Conservation (phyloP, 2,113 vertebrate genomes). For the Phaetusa simplex region DNA sequence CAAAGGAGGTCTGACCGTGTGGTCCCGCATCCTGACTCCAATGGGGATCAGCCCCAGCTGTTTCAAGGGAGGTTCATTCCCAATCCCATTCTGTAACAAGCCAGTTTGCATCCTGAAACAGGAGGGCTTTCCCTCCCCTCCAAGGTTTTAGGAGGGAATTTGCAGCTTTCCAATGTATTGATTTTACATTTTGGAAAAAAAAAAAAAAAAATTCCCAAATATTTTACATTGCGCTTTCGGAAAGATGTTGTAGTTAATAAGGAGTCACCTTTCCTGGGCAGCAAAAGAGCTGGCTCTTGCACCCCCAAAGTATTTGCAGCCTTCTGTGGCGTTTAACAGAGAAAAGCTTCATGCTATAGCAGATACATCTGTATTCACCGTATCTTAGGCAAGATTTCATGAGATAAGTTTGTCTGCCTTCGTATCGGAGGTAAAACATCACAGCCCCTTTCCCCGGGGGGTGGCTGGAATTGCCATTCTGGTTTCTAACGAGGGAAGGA, state of each 20-base stretch:
- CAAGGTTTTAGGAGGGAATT: neutral
- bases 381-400: neutral
- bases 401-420: neutral
- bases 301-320: neutral
- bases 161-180: neutral
- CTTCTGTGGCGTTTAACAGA: neutral
- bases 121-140: neutral
- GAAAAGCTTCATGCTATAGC: neutral
- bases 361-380: neutral
- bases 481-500: neutral
- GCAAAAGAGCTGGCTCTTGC: neutral
- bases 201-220: neutral
- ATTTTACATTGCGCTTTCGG: neutral
- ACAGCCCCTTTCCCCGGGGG: neutral
- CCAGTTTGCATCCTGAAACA: neutral
- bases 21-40: neutral
- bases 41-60: neutral
- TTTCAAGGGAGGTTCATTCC: neutral
- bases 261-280: neutral
- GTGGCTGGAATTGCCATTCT: neutral
- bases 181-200: neutral
- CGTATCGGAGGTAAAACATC: fast-evolving
- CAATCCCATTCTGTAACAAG: neutral
- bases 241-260: neutral
- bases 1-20: constrained; percentile 1